Base-by-base conservation (phyloP, 64 coral and sea anemone genomes). In the Montipora capricornis region DNA sequence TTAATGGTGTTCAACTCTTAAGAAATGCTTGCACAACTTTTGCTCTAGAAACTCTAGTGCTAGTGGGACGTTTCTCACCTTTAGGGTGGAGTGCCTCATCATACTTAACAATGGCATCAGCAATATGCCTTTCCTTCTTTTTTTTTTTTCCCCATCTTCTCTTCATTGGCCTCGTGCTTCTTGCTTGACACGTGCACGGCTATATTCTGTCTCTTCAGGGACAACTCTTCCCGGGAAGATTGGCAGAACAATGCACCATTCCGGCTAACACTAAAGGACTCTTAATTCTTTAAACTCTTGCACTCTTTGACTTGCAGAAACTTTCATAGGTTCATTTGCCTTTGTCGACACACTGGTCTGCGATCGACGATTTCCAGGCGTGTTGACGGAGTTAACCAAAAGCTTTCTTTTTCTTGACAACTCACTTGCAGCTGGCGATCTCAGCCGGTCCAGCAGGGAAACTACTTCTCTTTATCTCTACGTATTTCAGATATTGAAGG, bases 21-120 rank as follows among this genome's bases (percentile, higher is more conserved):
- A 87, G n/a, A 68, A 93, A 93, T 12, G 91, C 80, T 55, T 79
- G 73, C 11, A 87, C 80, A 20, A 93, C 50, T 17, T 87, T 87
- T 74, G 78, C 75, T 76, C 82, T 44, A 69, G 47, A 93, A 24
- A 87, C 91, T 66, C 82, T 93, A 4, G 80, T 75, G 59, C 26
- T n/a, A 12, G 61, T 76, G 52, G 52, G 52, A 55, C 5, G 10
- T 55, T 4, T 55, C 52, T 55, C 52, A 55, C 52, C 52, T 55
- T 78, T 93, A 26, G 91, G 81, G 44, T 93, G 82, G 71, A 76
- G 37, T 87, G 44, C 71, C 53, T 93, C 8, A 48, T 93, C 81
- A 69, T 47, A 93, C 59, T 29, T 87, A 16, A 5, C 49, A 22
- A 93, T 19, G 5, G 73, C 82, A 22, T 93, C 70, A 55, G 52